phyloP scores from a whole-genome alignment of 2,797 vertebrate genomes.

The Smutsia gigantea region DNA sequence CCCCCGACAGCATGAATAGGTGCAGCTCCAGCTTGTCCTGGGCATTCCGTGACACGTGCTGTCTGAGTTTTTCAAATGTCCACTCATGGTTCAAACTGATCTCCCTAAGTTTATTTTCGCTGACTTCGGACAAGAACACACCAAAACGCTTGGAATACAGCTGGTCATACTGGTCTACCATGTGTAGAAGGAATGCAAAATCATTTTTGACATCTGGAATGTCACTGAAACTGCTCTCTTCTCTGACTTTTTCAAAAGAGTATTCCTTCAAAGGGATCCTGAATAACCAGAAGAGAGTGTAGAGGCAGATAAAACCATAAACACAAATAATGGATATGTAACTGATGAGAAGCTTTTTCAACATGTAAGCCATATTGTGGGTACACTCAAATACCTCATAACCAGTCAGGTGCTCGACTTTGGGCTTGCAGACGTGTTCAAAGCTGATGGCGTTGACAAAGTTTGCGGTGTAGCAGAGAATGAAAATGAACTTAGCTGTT shows the following conservation, averaged over 20 bases:
- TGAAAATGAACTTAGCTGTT: conserved; percentile 98
- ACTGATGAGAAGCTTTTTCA: conserved; percentile 97
- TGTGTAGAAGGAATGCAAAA: conserved; percentile 98
- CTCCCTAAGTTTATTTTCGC: conserved; percentile 97
- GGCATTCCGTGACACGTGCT: conserved; percentile 94
- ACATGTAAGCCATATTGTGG: conserved; percentile 99
- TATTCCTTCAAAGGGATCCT: conserved; percentile 98
- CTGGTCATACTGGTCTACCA: conserved; percentile 99
- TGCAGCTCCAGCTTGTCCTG: conserved; percentile 97
- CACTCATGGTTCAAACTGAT: conserved; percentile 98
- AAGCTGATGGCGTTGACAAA: conserved; percentile 97
- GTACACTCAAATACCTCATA: conserved; percentile 96
- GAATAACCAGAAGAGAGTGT: conserved; percentile 98
- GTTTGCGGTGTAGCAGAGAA: conserved; percentile 97
- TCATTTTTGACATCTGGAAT: conserved; percentile 99
- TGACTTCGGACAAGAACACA: conserved; percentile 98
- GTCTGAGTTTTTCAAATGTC: conserved; percentile 97
- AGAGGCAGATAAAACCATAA: conserved; percentile 97
- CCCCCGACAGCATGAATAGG: conserved; percentile 97
- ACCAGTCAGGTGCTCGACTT: conserved; percentile 97
- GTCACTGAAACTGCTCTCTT: conserved; percentile 99
- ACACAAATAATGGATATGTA: conserved; percentile 97
- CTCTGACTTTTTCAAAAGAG: conserved; percentile 98
- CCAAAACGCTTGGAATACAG: conserved; percentile 98
- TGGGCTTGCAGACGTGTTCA: conserved; percentile 93